Evolutionary conservation across 2,113 vertebrate species (phyloP).

Genomic region (Ibidorhyncha struthersii): DNA sequence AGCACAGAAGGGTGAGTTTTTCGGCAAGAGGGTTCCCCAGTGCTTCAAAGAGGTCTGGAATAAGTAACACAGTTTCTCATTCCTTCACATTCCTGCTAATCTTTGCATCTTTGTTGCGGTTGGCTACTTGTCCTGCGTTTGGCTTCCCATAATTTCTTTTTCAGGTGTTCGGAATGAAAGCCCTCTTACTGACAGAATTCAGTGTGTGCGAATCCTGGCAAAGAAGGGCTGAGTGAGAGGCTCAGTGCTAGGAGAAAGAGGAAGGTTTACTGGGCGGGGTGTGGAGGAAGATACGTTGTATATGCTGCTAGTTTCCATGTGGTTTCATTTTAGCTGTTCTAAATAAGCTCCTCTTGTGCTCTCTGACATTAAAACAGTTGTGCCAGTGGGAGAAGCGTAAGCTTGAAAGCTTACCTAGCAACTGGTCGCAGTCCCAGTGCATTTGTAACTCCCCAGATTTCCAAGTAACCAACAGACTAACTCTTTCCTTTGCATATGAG

Average conservation of each 20-base stretch:
- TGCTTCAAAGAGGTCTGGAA: background rate
- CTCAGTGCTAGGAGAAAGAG: background rate
- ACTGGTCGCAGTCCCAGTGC: accelerated
- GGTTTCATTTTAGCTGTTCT: background rate
- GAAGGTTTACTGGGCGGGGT: background rate
- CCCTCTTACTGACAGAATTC: background rate
- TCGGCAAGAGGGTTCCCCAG: no score
- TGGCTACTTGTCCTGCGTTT: background rate
- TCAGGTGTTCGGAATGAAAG: background rate
- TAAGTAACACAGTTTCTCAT: background rate
- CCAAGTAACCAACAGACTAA: background rate
- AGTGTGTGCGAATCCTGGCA: background rate
- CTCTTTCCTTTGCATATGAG: background rate
- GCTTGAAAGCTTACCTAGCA: background rate
- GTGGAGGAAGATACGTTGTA: background rate
- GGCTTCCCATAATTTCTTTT: background rate
- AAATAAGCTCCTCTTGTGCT: background rate
- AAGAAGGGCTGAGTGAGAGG: background rate
- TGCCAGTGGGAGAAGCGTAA: background rate
- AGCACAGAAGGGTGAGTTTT: background rate
- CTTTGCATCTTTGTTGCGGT: background rate
- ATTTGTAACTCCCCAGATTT: background rate
- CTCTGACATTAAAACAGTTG: background rate
- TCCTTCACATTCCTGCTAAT: background rate
- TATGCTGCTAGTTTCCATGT: background rate